Conservation (phyloP, 2,797 vertebrate genomes). For the Acrocephalus scirpaceus region DNA sequence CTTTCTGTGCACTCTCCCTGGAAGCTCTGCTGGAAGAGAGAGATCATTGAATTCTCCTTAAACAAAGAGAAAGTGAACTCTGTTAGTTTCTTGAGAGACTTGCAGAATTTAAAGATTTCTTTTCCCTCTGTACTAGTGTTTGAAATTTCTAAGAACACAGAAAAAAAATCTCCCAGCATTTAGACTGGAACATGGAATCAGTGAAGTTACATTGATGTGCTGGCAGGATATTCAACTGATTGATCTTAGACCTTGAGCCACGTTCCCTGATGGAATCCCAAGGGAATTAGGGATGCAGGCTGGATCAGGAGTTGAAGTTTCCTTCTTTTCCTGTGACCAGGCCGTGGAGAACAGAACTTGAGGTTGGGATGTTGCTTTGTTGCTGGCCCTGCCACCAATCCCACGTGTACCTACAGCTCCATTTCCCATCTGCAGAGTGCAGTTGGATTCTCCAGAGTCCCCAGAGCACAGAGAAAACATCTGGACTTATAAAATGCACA, state of each 20-base stretch:
- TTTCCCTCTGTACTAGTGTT: neutral
- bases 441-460: neutral
- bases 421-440: neutral
- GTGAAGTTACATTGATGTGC: neutral
- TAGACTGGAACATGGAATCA: neutral
- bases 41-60: neutral
- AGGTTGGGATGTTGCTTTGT: neutral
- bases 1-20: neutral
- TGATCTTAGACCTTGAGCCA: neutral
- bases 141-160: neutral
- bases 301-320: neutral
- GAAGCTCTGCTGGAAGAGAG: neutral
- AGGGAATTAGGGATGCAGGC: neutral
- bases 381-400: neutral
- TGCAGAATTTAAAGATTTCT: neutral
- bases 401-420: neutral
- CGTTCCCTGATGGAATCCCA: neutral
- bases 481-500: neutral
- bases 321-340: neutral
- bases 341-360: neutral
- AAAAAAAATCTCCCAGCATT: neutral
- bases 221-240: neutral
- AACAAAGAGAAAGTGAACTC: neutral
- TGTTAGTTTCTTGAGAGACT: neutral
- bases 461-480: neutral